Evolutionary conservation across 2,888 invertebrate genomes (phyloP), one percentile per base, ranked within the genome.

Genomic region (Cryptus armator): DNA sequence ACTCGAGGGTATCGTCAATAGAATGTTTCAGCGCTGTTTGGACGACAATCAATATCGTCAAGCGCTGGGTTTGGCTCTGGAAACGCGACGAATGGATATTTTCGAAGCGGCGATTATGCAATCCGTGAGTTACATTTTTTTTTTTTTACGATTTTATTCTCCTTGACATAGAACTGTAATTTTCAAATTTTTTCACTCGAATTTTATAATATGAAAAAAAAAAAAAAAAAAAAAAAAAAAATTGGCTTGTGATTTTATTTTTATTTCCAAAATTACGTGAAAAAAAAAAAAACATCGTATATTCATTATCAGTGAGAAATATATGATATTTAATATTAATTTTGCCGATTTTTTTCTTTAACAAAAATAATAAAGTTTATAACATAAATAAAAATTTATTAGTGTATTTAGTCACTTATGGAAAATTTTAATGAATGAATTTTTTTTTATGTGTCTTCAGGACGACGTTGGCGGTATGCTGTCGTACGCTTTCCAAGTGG

Each of bases 11-110:
- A 98, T 99, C 88, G 99, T 99, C 0, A 98, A 99, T 93, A 96
- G 99, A 72, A 99, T 99, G 99, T 99, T 99, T 94, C 97, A 98
- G 91, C 95, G 98, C 85, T 99, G 99, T 91, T 95, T 99, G 88
- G 98, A 98, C 86, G 99, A 99, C 93, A 97, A 97, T 46, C 99
- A 99, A 91, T 99, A 97, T 93, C 96, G 98, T 64, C 99, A 99
- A 94, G 99, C 99, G 5, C 95, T 99, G 59, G 99, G 99, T 1
- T 95, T 99, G 90, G 99, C 99, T 3, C 94, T 99, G 72, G 99
- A 99, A 94, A 99, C 99, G 0, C 96, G 98, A 67, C 96, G 99
- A 78, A 98, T 99, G 97, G 99, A 99, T 93, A 97, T 99, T 89
- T 99, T 99, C 91, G 97, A 98, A 92, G 95, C 97, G 86, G 97